Evolutionary conservation across 2,113 vertebrate genomes (phyloP).

Genomic region (Myotis lucifugus): DNA sequence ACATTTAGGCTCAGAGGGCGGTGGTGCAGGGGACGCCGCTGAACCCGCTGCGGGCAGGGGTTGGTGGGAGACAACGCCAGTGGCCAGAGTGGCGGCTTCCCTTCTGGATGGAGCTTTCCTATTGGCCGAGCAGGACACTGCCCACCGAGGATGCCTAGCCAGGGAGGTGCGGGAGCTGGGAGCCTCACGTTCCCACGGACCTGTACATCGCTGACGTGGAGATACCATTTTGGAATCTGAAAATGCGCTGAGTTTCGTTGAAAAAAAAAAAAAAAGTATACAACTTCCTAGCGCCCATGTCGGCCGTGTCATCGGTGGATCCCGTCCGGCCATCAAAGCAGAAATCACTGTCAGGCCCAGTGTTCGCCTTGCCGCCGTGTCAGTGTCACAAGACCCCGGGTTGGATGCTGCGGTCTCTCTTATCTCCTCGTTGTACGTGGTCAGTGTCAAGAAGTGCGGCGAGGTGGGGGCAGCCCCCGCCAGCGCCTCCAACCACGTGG

Average conservation of each 20-base stretch:
- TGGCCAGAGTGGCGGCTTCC: accelerated
- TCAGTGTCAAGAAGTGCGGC: not conserved
- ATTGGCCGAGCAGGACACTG: not conserved
- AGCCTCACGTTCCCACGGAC: accelerated
- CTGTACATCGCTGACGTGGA: accelerated
- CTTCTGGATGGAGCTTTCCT: accelerated
- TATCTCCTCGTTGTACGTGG: conserved; percentile 14
- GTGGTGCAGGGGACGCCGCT: not conserved
- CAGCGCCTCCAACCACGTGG: accelerated
- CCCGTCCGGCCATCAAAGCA: not conserved
- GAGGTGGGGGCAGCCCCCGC: not conserved
- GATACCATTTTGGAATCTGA: not conserved
- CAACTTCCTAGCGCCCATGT: accelerated
- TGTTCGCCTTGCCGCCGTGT: not conserved
- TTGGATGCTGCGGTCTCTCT: conserved; percentile 59
- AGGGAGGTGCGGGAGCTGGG: accelerated
- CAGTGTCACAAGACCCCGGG: conserved; percentile 57
- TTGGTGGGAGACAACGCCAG: not conserved
- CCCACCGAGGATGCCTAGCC: accelerated
- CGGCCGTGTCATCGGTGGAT: accelerated
- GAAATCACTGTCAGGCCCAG: conserved; percentile 65
- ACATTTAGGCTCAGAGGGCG: not conserved
- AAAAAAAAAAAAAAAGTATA: not conserved
- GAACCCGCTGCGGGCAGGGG: not conserved
- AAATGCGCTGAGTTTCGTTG: not conserved